These are phyloP conservation scores for Erannis defoliaria DNA, from an alignment of 2,888 invertebrate genomes.

Conservation along the genomic window DNA sequence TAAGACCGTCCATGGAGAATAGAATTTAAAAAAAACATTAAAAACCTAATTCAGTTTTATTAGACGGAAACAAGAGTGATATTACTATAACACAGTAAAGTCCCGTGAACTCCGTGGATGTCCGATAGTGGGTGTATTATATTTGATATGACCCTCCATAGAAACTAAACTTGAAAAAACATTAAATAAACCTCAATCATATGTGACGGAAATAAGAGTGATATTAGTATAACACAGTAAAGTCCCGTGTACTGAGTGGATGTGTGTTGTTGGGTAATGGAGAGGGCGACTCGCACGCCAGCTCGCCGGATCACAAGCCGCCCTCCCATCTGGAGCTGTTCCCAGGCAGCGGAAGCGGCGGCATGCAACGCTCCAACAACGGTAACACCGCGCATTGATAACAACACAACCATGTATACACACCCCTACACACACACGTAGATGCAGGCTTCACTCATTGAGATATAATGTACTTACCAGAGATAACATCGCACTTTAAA, in stretches of 20 bases:
- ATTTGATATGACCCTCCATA: too few relatives aligned
- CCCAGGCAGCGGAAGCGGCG: slow-evolving; percentile 87
- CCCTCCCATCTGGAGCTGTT: slow-evolving; percentile 91
- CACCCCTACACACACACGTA: neutral
- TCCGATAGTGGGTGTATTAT: too few relatives aligned
- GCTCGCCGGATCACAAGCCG: slow-evolving; percentile 90
- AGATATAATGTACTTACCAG: too few relatives aligned
- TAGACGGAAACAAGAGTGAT: too few relatives aligned
- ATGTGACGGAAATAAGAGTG: slow-evolving; percentile 2
- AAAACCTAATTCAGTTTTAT: too few relatives aligned
- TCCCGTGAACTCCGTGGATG: too few relatives aligned
- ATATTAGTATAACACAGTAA: slow-evolving; percentile 11
- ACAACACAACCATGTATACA: slow-evolving; percentile 1
- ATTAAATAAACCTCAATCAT: neutral
- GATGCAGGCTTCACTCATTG: neutral
- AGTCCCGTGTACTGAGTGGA: slow-evolving; percentile 58
- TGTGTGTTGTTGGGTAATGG: slow-evolving; percentile 68
- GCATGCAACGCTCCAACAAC: slow-evolving; percentile 91
- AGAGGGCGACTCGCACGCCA: slow-evolving; percentile 81
- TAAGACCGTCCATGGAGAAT: too few relatives aligned
- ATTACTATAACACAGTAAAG: too few relatives aligned
- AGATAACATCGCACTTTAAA: too few relatives aligned
- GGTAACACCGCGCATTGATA: slow-evolving; percentile 86
- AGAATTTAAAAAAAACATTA: too few relatives aligned
- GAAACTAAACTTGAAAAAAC: neutral